A percentile compares a stretch with the other conserved stretches of the same genome.
These are phyloP conservation scores for Dasyurus viverrinus DNA, from an alignment of 2,113 vertebrate genomes.

Conservation along the genomic window DNA sequence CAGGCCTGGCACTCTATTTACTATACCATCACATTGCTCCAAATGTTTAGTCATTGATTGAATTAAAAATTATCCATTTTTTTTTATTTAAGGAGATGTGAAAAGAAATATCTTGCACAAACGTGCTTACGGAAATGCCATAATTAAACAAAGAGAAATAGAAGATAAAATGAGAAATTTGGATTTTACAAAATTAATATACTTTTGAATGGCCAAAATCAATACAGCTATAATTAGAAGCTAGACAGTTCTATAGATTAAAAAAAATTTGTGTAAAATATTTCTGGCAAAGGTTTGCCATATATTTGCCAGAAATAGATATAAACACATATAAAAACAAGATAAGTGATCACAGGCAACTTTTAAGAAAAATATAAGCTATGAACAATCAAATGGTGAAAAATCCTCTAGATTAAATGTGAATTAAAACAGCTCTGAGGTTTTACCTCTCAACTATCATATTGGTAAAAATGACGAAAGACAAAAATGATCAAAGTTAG, in stretches of 20 bases:
- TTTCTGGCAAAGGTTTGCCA: no score
- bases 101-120: background rate
- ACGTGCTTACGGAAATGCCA: background rate
- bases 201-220: background rate
- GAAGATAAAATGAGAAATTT: background rate
- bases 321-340: background rate
- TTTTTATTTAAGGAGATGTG: background rate
- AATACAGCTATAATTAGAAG: background rate
- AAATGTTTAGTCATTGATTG: background rate
- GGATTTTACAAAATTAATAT: background rate
- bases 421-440: background rate
- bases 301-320: background rate
- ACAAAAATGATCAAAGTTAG: background rate
- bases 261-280: background rate
- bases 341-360: background rate
- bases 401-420: background rate
- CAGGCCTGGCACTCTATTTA: no score
- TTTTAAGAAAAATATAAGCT: background rate
- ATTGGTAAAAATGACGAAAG: background rate
- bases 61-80: background rate
- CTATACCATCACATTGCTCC: no score
- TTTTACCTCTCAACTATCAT: background rate
- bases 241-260: background rate
- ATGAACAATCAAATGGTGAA: background rate
- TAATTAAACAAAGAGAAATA: background rate